These are phyloP conservation scores for Trisateles emortualis DNA, from an alignment of 2,888 invertebrate genomes.

Conservation along the genomic window DNA sequence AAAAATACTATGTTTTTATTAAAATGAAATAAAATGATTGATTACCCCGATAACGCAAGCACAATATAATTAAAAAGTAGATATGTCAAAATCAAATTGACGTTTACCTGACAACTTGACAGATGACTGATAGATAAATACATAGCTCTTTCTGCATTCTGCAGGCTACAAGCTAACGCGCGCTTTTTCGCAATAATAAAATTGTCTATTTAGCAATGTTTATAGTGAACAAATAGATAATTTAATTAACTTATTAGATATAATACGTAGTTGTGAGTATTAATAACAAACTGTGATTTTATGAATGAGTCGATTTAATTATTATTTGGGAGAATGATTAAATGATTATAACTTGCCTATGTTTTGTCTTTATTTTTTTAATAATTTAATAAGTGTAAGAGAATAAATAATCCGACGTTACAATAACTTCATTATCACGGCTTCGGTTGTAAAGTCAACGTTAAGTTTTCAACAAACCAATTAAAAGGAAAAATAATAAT, in stretches of 20 bases:
- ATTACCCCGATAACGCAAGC: too few relatives aligned
- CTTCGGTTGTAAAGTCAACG: too few relatives aligned
- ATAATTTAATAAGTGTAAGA: too few relatives aligned
- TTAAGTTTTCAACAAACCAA: background rate
- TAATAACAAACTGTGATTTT: conserved; percentile 73
- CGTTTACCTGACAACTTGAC: background rate
- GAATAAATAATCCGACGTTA: too few relatives aligned
- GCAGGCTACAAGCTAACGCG: too few relatives aligned
- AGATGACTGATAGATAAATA: background rate
- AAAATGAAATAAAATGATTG: background rate
- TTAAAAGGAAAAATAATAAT: background rate
- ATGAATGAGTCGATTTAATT: conserved; percentile 56
- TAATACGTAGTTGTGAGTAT: conserved; percentile 50
- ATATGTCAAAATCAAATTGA: background rate
- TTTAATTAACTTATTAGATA: conserved; percentile 32
- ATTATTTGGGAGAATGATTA: conserved; percentile 37
- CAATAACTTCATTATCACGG: too few relatives aligned
- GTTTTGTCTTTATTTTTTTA: background rate
- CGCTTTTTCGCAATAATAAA: background rate
- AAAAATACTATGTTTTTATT: too few relatives aligned
- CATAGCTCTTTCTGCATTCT: too few relatives aligned
- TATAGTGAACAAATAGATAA: conserved; percentile 16
- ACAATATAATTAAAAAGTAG: too few relatives aligned
- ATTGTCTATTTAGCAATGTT: conserved; percentile 9
- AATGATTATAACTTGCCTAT: conserved; percentile 36